phyloP scores from a whole-genome alignment of 2,797 vertebrate genomes.

The Phalanger gymnotis region DNA sequence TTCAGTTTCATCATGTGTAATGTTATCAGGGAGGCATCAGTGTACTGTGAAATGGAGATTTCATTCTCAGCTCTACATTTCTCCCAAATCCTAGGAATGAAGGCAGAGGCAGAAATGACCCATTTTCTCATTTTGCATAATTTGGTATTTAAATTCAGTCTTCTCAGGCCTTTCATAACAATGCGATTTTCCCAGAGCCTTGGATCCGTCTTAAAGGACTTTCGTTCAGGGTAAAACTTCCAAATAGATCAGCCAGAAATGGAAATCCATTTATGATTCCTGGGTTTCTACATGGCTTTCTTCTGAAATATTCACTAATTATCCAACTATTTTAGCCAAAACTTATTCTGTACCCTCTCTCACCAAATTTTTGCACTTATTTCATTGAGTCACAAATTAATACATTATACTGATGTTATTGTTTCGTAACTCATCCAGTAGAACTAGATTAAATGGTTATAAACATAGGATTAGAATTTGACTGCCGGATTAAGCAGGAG shows the following conservation, averaged over 20 bases:
- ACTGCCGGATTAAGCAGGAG: slow-evolving; percentile 43
- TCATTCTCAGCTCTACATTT: slow-evolving; percentile 40
- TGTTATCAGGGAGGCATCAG: not conserved
- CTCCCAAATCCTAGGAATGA: slow-evolving; percentile 40
- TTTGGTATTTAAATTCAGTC: slow-evolving; percentile 69
- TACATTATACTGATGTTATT: slow-evolving; percentile 52
- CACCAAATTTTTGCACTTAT: slow-evolving; percentile 48
- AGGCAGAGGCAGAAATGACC: slow-evolving; percentile 44
- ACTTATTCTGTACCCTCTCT: not conserved
- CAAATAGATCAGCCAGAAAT: slow-evolving; percentile 43
- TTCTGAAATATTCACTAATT: slow-evolving; percentile 66
- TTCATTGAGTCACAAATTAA: slow-evolving; percentile 52
- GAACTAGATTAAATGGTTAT: slow-evolving; percentile 61
- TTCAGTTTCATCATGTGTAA: not conserved
- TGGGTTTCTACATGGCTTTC: slow-evolving; percentile 36
- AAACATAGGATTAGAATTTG: slow-evolving; percentile 52
- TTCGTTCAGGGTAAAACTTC: slow-evolving; percentile 49
- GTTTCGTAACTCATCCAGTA: slow-evolving; percentile 10
- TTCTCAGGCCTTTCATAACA: slow-evolving; percentile 47
- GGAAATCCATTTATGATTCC: slow-evolving; percentile 56
- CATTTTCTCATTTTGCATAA: slow-evolving; percentile 66
- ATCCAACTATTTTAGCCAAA: slow-evolving; percentile 45
- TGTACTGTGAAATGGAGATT: slow-evolving; percentile 7
- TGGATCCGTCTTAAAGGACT: slow-evolving; percentile 43
- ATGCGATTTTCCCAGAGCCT: slow-evolving; percentile 60